phyloP scores from a whole-genome alignment of 2,888 invertebrate species.

The Synanthedon vespiformis region DNA sequence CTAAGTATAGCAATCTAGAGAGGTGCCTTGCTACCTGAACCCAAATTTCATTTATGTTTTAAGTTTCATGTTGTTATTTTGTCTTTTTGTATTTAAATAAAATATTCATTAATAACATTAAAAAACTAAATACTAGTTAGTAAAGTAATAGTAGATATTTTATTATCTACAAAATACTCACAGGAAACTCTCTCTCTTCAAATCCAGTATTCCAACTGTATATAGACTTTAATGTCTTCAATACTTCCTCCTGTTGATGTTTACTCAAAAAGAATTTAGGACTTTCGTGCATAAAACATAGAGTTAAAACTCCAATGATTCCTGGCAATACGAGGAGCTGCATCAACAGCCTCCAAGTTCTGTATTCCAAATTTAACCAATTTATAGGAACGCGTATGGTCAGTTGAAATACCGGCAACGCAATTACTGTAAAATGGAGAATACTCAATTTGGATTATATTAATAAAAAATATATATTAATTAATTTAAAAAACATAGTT shows the following conservation, averaged over 20 bases:
- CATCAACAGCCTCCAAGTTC: conserved; percentile 81
- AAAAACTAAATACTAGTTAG: too few relatives aligned
- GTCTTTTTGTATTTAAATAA: too few relatives aligned
- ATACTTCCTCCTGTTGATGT: conserved; percentile 66
- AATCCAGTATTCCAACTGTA: conserved; percentile 28
- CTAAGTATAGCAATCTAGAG: too few relatives aligned
- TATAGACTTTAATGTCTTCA: conserved; percentile 41
- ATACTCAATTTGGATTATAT: too few relatives aligned
- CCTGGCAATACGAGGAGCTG: conserved; percentile 74
- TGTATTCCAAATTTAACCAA: conserved; percentile 61
- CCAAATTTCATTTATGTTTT: too few relatives aligned
- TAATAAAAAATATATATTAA: too few relatives aligned
- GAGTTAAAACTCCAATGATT: conserved; percentile 66
- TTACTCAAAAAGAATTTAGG: conserved; percentile 80
- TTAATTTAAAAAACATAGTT: too few relatives aligned
- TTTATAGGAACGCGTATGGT: conserved; percentile 38
- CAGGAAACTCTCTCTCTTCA: conserved; percentile 21
- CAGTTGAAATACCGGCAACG: conserved; percentile 34
- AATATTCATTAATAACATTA: too few relatives aligned
- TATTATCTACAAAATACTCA: conserved; percentile 14
- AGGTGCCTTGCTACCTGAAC: too few relatives aligned
- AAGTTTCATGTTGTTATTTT: too few relatives aligned
- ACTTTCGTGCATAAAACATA: conserved; percentile 75
- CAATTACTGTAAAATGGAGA: conserved; percentile 24
- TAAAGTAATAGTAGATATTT: too few relatives aligned